A percentile compares a stretch with the other conserved stretches of the same genome.
Evolutionary conservation across 2,888 invertebrate species (phyloP).

Genomic region (Orthonychiurus folsomi): DNA sequence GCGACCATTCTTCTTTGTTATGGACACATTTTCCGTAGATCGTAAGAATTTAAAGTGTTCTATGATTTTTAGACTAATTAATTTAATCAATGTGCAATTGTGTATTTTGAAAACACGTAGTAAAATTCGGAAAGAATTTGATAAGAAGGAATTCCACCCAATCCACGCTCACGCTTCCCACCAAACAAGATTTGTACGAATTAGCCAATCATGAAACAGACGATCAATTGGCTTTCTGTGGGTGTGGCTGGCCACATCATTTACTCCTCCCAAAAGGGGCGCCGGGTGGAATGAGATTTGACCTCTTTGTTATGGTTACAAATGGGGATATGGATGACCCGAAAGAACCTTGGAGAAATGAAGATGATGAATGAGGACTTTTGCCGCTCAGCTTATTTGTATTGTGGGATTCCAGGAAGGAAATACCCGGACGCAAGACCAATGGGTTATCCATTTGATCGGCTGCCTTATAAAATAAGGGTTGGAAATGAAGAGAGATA

Average conservation of each 20-base stretch:
- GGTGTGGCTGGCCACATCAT: constrained; percentile 23
- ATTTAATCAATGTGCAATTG: too few relatives aligned
- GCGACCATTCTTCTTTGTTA: too few relatives aligned
- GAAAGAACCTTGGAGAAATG: too few relatives aligned
- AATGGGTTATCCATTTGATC: constrained; percentile 9
- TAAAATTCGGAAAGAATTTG: constrained; percentile 4
- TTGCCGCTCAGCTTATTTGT: not conserved
- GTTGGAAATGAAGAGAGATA: too few relatives aligned
- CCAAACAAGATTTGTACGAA: constrained; percentile 7
- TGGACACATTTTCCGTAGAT: too few relatives aligned
- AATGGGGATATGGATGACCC: constrained; percentile 17
- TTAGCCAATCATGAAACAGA: constrained; percentile 5
- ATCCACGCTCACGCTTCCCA: constrained; percentile 15
- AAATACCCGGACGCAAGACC: constrained; percentile 3
- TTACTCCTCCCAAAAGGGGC: constrained; percentile 18
- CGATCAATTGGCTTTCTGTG: constrained; percentile 13
- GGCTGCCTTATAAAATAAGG: too few relatives aligned
- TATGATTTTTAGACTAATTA: too few relatives aligned
- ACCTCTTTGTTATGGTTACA: constrained; percentile 20
- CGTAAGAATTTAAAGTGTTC: too few relatives aligned
- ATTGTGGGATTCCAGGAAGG: constrained; percentile 4
- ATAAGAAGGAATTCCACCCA: constrained; percentile 13
- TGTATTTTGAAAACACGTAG: too few relatives aligned
- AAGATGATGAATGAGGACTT: too few relatives aligned
- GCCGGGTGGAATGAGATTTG: constrained; percentile 15